Base-by-base conservation (phyloP, 92 coral and sea anemone genomes). In the Siderastrea siderea region DNA sequence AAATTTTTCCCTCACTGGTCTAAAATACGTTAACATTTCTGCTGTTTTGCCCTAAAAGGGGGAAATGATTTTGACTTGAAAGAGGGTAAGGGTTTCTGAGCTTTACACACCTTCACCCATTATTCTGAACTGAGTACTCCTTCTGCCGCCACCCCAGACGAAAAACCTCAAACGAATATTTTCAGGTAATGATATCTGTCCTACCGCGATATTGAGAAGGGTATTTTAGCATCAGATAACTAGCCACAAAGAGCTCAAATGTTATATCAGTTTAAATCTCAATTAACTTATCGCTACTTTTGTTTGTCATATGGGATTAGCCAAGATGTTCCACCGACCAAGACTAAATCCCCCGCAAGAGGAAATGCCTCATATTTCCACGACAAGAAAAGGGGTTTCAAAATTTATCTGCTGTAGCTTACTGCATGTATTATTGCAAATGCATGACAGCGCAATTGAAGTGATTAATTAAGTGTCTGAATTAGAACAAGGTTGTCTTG, bases 341-440 rank as follows among this genome's bases (percentile, higher is more conserved):
- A 7, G 38, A 26, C 38, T 7, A 79, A 64, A 66, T 44, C 86
- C 43, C 78, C 77, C 57, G 57, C 68, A 47, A 70, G n/a, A 54
- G 78, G 86, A 69, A 71, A 82, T 82, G 38, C 78, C 64, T 70
- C 68, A 3, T 4, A 26, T 68, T 65, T 66, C 9, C 43, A 49
- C 8, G 82, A 7, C 15, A 4, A 74, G 26, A 8, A 26, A 17
- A 50, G 46, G 69, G 17, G 12, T 50, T 67, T 50, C 48, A 10
- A 11, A 53, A 26, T 6, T 67, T 51, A 66, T 80, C 75, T 46
- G 10, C 58, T 19, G 17, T 47, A 7, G 19, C 55, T 47, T 44
- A 8, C 47, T 12, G 3, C 11, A 60, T 13, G 62, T 15, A 12
- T 52, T 38, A 6, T 16, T 5, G 13, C 47, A 51, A 74, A n/a